Evolutionary conservation across 92 coral and sea anemone species (phyloP), one percentile per base, ranked within the genome.

Genomic region (Parazoanthus swiftii): DNA sequence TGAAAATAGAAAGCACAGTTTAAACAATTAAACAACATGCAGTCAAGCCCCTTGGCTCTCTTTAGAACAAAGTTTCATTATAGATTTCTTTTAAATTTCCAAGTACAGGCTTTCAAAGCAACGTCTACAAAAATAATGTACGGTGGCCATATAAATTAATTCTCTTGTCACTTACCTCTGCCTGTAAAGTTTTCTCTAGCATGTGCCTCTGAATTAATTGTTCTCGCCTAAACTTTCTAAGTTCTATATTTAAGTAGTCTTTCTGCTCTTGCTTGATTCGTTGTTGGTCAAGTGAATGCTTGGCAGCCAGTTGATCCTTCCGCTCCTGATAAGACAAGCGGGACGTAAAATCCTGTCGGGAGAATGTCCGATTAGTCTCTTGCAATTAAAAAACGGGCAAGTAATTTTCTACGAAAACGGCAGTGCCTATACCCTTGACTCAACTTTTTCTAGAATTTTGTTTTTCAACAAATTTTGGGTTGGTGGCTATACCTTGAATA

Each of bases 181-280:
- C 90, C 26, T 95, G 95, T 26, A 97, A 92, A 33, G 92, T 91
- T 80, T 91, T 92, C 82, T 97, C 99, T 74, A 97, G 85, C 72
- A 84, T 91, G 86, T 97, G 99, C 37, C 99, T 86, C 67, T 95
- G 93, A 63, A 92, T 29, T 54, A 97, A 85, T 74, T 97, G 99
- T 43, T 94, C 96, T 18, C 98, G 92, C 77, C 97, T 91, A 89
- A 91, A 97, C 88, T 91, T 90, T 73, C 98, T 88, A n/a, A 95
- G 89, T 81, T 95, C 97, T 25, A 91, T 86, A 44, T 89, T 94
- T 75, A 94, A 91, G 89, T 91, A 91, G 80, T 95, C 94, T 81
- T 90, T 90, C 59, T 97, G 95, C n/a, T 91, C 93, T 42, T 88
- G 93, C 4, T 90, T 74, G 80, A 94, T 94, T 74, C 92, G 93